Evolutionary conservation across 1,140 invertebrate genomes (phyloP).

Genomic region (Halesus radiatus): DNA sequence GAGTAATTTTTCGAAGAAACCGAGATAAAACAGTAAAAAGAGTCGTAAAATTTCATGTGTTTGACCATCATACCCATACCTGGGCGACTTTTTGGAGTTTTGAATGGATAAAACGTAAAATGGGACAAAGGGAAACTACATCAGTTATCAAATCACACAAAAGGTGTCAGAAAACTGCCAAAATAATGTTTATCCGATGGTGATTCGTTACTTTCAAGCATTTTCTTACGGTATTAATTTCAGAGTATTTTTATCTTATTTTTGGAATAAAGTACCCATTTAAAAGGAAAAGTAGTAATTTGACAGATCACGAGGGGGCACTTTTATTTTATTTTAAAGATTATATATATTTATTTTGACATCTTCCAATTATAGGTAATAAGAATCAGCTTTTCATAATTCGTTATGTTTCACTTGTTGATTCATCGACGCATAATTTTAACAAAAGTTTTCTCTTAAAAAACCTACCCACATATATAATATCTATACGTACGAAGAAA

Average conservation of each 20-base stretch:
- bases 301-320: too few relatives aligned
- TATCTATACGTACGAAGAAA: too few relatives aligned
- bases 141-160: slow-evolving; percentile 40
- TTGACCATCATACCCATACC: slow-evolving; percentile 42
- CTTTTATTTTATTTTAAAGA: too few relatives aligned
- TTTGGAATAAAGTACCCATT: too few relatives aligned
- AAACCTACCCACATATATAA: too few relatives aligned
- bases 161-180: slow-evolving; percentile 50
- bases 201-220: slow-evolving; percentile 11
- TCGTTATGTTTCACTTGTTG: too few relatives aligned
- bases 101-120: slow-evolving; percentile 39
- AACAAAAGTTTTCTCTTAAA: too few relatives aligned
- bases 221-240: not conserved
- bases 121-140: slow-evolving; percentile 41
- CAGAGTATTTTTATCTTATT: not conserved
- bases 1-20: slow-evolving; percentile 1
- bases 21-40: slow-evolving; percentile 42
- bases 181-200: slow-evolving; percentile 38
- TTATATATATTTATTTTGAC: too few relatives aligned
- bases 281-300: too few relatives aligned
- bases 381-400: too few relatives aligned
- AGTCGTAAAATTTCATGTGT: slow-evolving; percentile 52
- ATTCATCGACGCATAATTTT: too few relatives aligned
- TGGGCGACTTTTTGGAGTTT: slow-evolving; percentile 37
- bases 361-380: too few relatives aligned